Evolutionary conservation across 1,140 invertebrate species (phyloP).

Genomic region (Drosophila simulans): DNA sequence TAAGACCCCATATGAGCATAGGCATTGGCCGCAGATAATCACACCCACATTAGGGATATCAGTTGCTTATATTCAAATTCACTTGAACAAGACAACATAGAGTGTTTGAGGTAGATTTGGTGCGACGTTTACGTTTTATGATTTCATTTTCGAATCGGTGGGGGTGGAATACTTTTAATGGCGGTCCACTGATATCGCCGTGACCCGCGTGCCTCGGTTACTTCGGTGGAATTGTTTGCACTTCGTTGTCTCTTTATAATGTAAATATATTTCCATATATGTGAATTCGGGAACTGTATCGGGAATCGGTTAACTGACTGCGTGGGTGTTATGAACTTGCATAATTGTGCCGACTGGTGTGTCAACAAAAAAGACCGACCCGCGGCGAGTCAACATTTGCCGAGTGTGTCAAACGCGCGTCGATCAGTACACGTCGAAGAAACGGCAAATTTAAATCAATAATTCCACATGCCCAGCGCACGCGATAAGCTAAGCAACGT

Average conservation of each 20-base stretch:
- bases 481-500: conserved; percentile 40
- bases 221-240: conserved; percentile 60
- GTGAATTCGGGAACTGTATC: conserved; percentile 19
- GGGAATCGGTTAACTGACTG: conserved; percentile 54
- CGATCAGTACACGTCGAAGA: conserved; percentile 46
- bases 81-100: conserved; percentile 59
- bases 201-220: conserved; percentile 45
- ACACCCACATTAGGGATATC: conserved; percentile 48
- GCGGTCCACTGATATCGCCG: conserved; percentile 54
- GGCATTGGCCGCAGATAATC: conserved; percentile 42
- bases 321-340: conserved; percentile 80
- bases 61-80: conserved; percentile 36
- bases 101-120: conserved; percentile 74
- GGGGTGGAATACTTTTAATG: not conserved
- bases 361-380: conserved; percentile 50
- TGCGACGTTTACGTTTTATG: conserved; percentile 53
- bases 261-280: conserved; percentile 43
- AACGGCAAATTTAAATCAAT: conserved; percentile 67
- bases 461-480: conserved; percentile 42
- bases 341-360: conserved; percentile 73
- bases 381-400: conserved; percentile 68
- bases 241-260: conserved; percentile 47
- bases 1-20: conserved; percentile 34
- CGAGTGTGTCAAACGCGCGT: conserved; percentile 78
- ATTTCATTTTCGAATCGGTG: conserved; percentile 15